A percentile compares a stretch with the other conserved stretches of the same genome.
phyloP scores from a whole-genome alignment of 2,113 vertebrate genomes.

The Megaleporinus macrocephalus region DNA sequence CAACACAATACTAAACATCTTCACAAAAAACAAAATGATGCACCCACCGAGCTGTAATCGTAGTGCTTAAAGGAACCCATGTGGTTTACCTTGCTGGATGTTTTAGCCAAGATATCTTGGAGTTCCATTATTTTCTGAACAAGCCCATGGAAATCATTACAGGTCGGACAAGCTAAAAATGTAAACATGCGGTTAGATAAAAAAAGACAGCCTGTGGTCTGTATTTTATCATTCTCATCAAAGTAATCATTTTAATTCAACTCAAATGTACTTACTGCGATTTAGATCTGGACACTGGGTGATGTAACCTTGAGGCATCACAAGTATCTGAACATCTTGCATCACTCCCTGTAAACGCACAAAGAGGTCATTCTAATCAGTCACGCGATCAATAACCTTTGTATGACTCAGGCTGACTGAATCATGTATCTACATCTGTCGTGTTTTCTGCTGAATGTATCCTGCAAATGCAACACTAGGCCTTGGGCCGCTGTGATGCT shows the following conservation, averaged over 20 bases:
- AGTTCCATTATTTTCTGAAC: constrained; percentile 99
- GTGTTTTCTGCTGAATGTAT: neutral
- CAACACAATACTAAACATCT: neutral
- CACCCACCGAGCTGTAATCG: neutral
- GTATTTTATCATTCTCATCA: neutral
- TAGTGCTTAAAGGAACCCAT: neutral
- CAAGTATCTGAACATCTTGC: constrained; percentile 95
- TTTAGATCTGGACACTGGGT: constrained; percentile 98
- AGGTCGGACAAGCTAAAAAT: constrained; percentile 91
- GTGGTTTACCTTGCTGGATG: constrained; percentile 93
- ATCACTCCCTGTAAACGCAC: constrained; percentile 86
- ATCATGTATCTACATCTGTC: neutral
- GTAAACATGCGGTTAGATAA: constrained; percentile 55
- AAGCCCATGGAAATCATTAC: constrained; percentile 97
- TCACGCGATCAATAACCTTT: constrained; percentile 7
- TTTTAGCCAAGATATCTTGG: constrained; percentile 96
- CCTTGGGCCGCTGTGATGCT: neutral
- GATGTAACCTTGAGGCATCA: constrained; percentile 98
- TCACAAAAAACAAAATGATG: neutral
- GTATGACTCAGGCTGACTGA: neutral
- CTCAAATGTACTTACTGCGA: constrained; percentile 88
- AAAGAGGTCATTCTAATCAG: constrained; percentile 33
- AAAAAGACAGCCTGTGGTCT: constrained; percentile 12
- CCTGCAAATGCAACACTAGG: neutral
- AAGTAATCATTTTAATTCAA: neutral